Evolutionary conservation across 2,797 vertebrate species (phyloP), one percentile per base, ranked within the genome.

Genomic region (Heliangelus exortis): DNA sequence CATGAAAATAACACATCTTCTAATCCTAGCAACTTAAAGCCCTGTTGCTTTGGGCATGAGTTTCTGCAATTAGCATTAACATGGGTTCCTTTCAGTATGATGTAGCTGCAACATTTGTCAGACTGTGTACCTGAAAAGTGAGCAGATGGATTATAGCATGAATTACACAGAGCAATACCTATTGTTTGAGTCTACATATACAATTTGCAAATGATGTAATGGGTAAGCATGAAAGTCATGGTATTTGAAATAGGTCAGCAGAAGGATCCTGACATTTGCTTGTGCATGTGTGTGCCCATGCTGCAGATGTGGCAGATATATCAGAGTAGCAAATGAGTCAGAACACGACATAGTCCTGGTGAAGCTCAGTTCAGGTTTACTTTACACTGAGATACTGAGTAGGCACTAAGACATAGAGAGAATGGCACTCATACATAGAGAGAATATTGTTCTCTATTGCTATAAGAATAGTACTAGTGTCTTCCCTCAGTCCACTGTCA

Each of bases 391-490:
- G 29, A n/a, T 33, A 15, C 0, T 0, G 8, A 74, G 10, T 4
- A n/a, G 59, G 31, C 36, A 6, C 50, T n/a, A 59, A 54, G 33
- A 36, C 14, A n/a, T n/a, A n/a, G n/a, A n/a, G n/a, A n/a, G n/a
- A n/a, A n/a, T n/a, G n/a, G n/a, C n/a, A n/a, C n/a, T 5, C 31
- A 53, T 16, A 8, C 0, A 1, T 7, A 33, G 16, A 28, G 0
- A 0, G 15, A 69, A 23, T 23, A 59, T 29, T 43, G 20, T 12
- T 65, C 26, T 58, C 19, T 20, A 4, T 6, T 8, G 10, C 28
- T 63, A 19, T 55, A 78, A 59, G 19, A 86, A 33, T 22, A 14
- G 45, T 21, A 34, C 34, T 53, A 74, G 16, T 4, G 16, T 57
- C 45, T 78, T 80, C 18, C 39, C 13, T 55, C 41, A 41, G 33